Evolutionary conservation across 2,113 vertebrate genomes (phyloP).

Genomic region (Ciconia boyciana): DNA sequence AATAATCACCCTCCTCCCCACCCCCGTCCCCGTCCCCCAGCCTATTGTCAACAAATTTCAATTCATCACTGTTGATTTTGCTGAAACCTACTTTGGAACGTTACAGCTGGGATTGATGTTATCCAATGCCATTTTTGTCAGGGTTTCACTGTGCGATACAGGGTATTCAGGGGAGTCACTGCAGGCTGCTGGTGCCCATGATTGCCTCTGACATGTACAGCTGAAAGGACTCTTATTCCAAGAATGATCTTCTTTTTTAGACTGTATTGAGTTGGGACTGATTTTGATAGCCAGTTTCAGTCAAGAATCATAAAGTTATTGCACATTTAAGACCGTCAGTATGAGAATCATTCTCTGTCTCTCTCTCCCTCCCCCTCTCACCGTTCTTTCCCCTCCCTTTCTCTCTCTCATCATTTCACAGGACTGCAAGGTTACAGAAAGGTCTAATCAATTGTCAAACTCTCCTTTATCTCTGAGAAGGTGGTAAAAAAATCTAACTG

Average conservation of each 20-base stretch:
- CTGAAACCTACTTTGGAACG: slow-evolving; percentile 69
- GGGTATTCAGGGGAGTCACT: slow-evolving; percentile 69
- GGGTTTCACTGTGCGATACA: slow-evolving; percentile 60
- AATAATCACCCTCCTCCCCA: not conserved
- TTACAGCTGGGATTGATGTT: slow-evolving; percentile 67
- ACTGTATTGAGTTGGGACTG: slow-evolving; percentile 78
- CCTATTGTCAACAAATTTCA: slow-evolving; percentile 63
- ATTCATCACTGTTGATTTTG: slow-evolving; percentile 76
- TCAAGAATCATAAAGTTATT: slow-evolving; percentile 86
- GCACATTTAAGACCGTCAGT: slow-evolving; percentile 80
- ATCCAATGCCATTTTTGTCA: slow-evolving; percentile 79
- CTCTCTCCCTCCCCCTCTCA: slow-evolving; percentile 26
- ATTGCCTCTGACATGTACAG: slow-evolving; percentile 76
- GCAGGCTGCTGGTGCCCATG: slow-evolving; percentile 65
- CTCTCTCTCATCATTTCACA: slow-evolving; percentile 78
- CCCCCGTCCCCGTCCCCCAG: not conserved
- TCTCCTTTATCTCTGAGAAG: slow-evolving; percentile 81
- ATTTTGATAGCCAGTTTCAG: slow-evolving; percentile 87
- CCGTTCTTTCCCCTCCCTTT: slow-evolving; percentile 48
- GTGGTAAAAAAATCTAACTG: slow-evolving; percentile 80
- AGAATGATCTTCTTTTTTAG: slow-evolving; percentile 77
- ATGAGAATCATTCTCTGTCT: slow-evolving; percentile 75
- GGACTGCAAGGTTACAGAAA: slow-evolving; percentile 82
- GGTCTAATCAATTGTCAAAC: slow-evolving; percentile 90
- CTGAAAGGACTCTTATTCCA: slow-evolving; percentile 73